Percentiles rank a stretch among this genome's conserved stretches.
Evolutionary conservation across 2,888 invertebrate genomes (phyloP).

Genomic region (Boloria selene): DNA sequence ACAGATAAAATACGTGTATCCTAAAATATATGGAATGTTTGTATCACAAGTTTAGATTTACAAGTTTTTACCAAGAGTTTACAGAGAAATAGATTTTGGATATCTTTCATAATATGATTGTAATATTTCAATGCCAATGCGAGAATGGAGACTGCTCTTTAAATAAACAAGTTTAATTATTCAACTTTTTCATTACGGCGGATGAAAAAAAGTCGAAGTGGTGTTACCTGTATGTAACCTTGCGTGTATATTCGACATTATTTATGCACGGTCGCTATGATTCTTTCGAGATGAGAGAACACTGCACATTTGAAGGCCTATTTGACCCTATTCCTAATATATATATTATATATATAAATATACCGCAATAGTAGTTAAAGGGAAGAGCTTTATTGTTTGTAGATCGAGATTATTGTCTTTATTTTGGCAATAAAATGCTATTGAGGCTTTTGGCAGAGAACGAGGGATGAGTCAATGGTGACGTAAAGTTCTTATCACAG

Average conservation of each 20-base stretch:
- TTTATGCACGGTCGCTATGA: background rate
- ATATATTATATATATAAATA: no score
- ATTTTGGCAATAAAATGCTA: constrained; percentile 17
- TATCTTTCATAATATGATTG: no score
- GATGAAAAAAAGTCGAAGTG: background rate
- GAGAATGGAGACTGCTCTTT: no score
- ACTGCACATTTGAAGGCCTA: background rate
- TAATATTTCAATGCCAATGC: no score
- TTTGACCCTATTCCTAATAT: no score
- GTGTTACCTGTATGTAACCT: constrained; percentile 3
- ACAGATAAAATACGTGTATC: no score
- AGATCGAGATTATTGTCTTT: constrained; percentile 1
- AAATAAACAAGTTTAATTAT: no score
- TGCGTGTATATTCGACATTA: background rate
- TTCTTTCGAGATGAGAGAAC: background rate
- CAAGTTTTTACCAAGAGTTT: no score
- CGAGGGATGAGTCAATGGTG: constrained; percentile 31
- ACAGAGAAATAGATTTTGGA: no score
- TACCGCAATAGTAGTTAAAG: background rate
- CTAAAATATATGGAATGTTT: no score
- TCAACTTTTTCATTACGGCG: no score
- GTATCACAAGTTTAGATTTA: no score
- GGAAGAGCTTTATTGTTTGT: background rate
- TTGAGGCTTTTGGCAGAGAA: constrained; percentile 28
- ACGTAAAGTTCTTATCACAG: constrained; percentile 39